These are phyloP conservation scores for Neomonachus schauinslandi DNA, from an alignment of 2,113 vertebrate species.

Conservation along the genomic window DNA sequence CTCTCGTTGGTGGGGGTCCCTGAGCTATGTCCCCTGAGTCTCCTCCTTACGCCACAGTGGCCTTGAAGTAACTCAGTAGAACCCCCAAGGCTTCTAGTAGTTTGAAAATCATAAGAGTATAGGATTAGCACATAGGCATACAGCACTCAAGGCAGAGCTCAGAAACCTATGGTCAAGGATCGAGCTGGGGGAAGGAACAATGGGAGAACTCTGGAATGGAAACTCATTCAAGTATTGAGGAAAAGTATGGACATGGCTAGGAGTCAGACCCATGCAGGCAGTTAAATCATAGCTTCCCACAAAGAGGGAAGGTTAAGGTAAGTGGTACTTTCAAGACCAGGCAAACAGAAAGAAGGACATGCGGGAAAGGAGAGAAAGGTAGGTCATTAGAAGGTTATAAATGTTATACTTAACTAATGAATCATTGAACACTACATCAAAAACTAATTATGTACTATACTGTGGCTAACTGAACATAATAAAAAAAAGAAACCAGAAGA, in stretches of 20 bases:
- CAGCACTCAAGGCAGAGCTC: background rate
- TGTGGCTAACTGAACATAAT: too few relatives aligned
- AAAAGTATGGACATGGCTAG: background rate
- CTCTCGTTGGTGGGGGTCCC: background rate
- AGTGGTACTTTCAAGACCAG: background rate
- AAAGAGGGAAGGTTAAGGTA: background rate
- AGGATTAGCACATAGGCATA: background rate
- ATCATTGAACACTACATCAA: too few relatives aligned
- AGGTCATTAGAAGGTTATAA: background rate
- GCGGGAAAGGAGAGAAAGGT: background rate
- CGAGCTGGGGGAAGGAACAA: background rate
- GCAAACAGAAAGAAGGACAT: background rate
- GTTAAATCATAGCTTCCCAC: background rate
- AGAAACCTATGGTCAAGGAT: background rate
- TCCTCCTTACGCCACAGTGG: background rate
- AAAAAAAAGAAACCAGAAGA: background rate
- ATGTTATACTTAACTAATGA: too few relatives aligned
- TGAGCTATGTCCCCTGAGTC: background rate
- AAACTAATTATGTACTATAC: too few relatives aligned
- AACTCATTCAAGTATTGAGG: constrained; percentile 3
- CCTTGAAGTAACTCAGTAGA: background rate
- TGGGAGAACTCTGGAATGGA: background rate
- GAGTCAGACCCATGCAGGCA: background rate
- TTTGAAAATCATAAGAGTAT: constrained; percentile 29
- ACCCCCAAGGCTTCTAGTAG: background rate